Percentiles rank a stretch among this genome's conserved stretches.
These are phyloP conservation scores for Nansenia antarctica DNA, from an alignment of 2,113 vertebrate species.

Conservation along the genomic window DNA sequence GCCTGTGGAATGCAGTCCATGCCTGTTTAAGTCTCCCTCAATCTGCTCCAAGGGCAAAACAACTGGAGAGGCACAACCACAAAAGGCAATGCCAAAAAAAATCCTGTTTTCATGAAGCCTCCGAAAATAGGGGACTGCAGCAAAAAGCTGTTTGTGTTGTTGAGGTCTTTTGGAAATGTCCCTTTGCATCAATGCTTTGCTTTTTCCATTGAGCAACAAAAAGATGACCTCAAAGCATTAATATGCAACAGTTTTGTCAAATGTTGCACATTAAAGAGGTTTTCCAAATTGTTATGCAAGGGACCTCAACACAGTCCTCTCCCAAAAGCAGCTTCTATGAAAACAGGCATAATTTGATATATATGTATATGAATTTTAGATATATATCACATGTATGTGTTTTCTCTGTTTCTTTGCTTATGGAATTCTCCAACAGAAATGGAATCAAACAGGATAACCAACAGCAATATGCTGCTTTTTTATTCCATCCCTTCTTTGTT, in stretches of 20 bases:
- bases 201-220: constrained; percentile 26
- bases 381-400: constrained; percentile 85
- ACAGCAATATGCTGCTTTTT: constrained; percentile 39
- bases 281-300: constrained; percentile 36
- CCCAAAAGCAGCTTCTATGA: constrained; percentile 73
- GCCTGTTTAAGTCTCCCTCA: constrained; percentile 47
- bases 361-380: constrained; percentile 82
- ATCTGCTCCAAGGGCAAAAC: constrained; percentile 40
- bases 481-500: constrained; percentile 54
- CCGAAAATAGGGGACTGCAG: constrained; percentile 54
- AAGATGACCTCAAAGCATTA: constrained; percentile 32
- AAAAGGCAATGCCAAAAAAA: constrained; percentile 38
- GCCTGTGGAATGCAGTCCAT: constrained; percentile 52
- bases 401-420: constrained; percentile 77
- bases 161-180: constrained; percentile 40
- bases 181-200: constrained; percentile 27
- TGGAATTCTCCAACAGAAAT: constrained; percentile 69
- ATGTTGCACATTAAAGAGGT: constrained; percentile 48
- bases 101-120: constrained; percentile 72
- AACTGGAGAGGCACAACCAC: constrained; percentile 60
- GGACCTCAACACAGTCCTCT: constrained; percentile 63
- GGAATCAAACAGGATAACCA: constrained; percentile 43
- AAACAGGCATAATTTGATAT: constrained; percentile 85
- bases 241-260: constrained; percentile 63
- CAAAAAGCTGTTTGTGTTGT: constrained; percentile 37